Base-by-base conservation (phyloP, 2,797 vertebrate genomes). In the Naso thynnoides region DNA sequence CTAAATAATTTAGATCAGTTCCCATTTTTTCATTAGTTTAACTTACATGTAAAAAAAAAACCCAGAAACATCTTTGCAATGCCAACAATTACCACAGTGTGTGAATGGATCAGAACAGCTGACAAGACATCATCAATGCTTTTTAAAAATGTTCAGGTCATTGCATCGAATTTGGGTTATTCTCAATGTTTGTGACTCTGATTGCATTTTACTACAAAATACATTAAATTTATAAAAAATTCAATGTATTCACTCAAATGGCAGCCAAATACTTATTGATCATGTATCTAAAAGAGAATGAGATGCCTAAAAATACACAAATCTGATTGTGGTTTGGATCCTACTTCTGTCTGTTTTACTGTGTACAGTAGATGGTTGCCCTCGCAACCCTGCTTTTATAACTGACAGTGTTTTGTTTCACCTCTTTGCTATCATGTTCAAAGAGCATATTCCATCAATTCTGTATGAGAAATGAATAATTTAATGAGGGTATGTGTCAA, bases 401-500 rank as follows among this genome's bases (percentile, higher is more conserved):
- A 65, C 66, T 45, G 15, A 14, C 26, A 9, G 55, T 67, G 41
- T 85, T 78, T 42, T 36, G 64, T 81, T 70, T n/a, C 23, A 2
- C 41, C 27, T 42, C 29, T 38, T 59, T 55, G 72, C 38, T 65
- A 27, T 68, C 58, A 27, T 52, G 70, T 77, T 79, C 70, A 76
- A 71, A 74, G 64, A 7, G 18, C 58, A 77, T 80, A 58, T 62
- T 75, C 36, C 60, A 70, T 83, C 54, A 69, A 70, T 79, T 76
- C 55, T 86, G 63, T 48, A 76, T n/a, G 45, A 68, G 70, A 56
- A 7, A 50, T 92, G 38, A 87, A 89, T 89, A 61, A 92, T 91
- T 87, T 42, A 87, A 19, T 4, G 2, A 48, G 24, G 44, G n/a
- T 36, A 57, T 0, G 27, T 47, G 52, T 64, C 54, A 67, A 47